Conservation (phyloP, 1,140 invertebrate genomes). For the Drosophila lacteicornis region DNA sequence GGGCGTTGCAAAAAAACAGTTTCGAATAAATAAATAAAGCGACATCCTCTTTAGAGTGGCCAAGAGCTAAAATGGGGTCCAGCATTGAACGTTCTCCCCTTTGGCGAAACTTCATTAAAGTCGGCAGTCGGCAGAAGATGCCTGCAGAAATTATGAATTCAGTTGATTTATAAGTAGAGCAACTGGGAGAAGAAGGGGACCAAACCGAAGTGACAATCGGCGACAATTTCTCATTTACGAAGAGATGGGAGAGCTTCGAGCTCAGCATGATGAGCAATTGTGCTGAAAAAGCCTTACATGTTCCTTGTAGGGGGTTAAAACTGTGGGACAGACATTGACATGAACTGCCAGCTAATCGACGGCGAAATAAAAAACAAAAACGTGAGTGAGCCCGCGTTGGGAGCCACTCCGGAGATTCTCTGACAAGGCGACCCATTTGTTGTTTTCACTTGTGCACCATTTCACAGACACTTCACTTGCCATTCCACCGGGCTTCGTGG, state of each 20-base stretch:
- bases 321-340: constrained; percentile 68
- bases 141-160: constrained; percentile 64
- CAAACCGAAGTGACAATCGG: constrained; percentile 59
- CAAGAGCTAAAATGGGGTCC: constrained; percentile 25
- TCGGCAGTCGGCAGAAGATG: constrained; percentile 38
- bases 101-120: constrained; percentile 61
- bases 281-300: constrained; percentile 57
- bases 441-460: constrained; percentile 81
- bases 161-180: constrained; percentile 70
- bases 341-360: constrained; percentile 77
- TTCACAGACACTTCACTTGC: constrained; percentile 73
- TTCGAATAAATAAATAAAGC: constrained; percentile 62
- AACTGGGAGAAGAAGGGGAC: constrained; percentile 23
- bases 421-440: constrained; percentile 79
- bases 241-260: not conserved
- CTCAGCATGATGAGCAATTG: constrained; percentile 75
- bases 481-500: constrained; percentile 8
- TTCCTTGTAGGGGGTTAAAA: constrained; percentile 12
- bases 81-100: constrained; percentile 32
- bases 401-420: constrained; percentile 41
- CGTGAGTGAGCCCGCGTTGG: constrained; percentile 44
- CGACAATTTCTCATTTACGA: constrained; percentile 70
- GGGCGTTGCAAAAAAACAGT: constrained; percentile 22
- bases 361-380: constrained; percentile 52
- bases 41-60: constrained; percentile 72